Percentiles rank a stretch among this genome's conserved stretches.
phyloP scores from a whole-genome alignment of 2,888 invertebrate species.

The Serripes groenlandicus region DNA sequence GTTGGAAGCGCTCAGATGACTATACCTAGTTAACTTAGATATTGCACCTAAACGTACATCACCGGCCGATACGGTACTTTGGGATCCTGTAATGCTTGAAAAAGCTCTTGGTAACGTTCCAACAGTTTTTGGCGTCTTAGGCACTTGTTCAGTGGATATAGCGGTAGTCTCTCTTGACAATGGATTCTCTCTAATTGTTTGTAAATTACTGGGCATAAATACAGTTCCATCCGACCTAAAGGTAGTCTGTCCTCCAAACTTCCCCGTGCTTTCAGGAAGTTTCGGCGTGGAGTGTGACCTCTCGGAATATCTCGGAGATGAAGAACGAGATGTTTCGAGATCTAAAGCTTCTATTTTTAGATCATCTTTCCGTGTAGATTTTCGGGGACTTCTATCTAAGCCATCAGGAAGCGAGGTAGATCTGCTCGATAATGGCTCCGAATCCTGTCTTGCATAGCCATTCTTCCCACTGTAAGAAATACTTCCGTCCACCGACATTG shows the following conservation, averaged over 20 bases:
- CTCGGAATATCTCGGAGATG: constrained; percentile 36
- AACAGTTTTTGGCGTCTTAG: constrained; percentile 2
- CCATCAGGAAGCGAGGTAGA: constrained; percentile 53
- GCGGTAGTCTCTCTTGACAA: constrained; percentile 57
- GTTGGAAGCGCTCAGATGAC: constrained; percentile 60
- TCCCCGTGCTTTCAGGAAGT: constrained; percentile 58
- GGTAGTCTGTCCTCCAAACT: constrained; percentile 45
- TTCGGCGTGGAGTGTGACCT: constrained; percentile 39
- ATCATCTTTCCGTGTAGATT: neutral
- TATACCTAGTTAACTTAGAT: constrained; percentile 45
- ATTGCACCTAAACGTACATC: constrained; percentile 45
- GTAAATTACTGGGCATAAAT: constrained; percentile 26
- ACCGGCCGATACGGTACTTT: constrained; percentile 51
- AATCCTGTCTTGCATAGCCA: neutral
- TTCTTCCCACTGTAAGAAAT: neutral
- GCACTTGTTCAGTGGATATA: neutral
- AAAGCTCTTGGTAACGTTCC: neutral
- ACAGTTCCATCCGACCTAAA: constrained; percentile 15
- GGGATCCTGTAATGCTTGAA: constrained; percentile 38
- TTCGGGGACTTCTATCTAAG: constrained; percentile 25
- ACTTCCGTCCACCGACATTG: neutral
- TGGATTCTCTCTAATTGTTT: constrained; percentile 59
- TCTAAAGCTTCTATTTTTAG: constrained; percentile 22
- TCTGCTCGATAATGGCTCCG: neutral
- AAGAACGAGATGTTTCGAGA: constrained; percentile 16